Base-by-base conservation (phyloP, 2,113 vertebrate genomes). In the Platysteira castanea region DNA sequence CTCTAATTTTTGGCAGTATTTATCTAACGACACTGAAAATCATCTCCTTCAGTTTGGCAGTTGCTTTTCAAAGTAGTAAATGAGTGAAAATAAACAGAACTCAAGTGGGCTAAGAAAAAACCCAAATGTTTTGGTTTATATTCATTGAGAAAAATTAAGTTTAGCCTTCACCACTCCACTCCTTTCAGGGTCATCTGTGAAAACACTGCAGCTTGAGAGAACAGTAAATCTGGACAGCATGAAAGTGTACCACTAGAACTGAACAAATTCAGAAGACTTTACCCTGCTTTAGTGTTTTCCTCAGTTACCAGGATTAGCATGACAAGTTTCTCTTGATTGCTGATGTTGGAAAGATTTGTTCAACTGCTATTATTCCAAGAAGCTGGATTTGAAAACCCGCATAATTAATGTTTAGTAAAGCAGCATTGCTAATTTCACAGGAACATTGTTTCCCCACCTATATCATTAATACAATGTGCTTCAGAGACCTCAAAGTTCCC, bases 41-140 rank as follows among this genome's bases (percentile, higher is more conserved):
- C 4, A 52, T 47, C 22, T 70, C 7, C 42, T 86, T 44, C 53
- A 77, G 50, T 17, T 37, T 49, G 49, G 23, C 13, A 76, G 44
- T 4, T 54, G 52, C 28, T 75, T 82, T 88, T 52, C 44, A 49
- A 63, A 85, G 41, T 4, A 53, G 15, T 13, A 74, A 37, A 60
- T 10, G 20, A 68, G 33, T 76, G 44, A 78, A 86, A 92, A 52
- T 7, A 14, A 87, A 69, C 13, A 47, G 53, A 49, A 57, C 14
- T 7, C 22, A 50, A 46, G 13, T 3, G 24, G n/a, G 19, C 27
- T 33, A 39, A 35, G 35, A n/a, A 41, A 56, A 54, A 53, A 7
- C 0, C 1, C 9, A 31, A 31, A 35, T 1, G 1, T 63, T 82
- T 49, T 41, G 13, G 21, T 31, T 35, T 39, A 28, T 13, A 42